phyloP scores from a whole-genome alignment of 2,797 vertebrate genomes.

The Trematomus bernacchii region DNA sequence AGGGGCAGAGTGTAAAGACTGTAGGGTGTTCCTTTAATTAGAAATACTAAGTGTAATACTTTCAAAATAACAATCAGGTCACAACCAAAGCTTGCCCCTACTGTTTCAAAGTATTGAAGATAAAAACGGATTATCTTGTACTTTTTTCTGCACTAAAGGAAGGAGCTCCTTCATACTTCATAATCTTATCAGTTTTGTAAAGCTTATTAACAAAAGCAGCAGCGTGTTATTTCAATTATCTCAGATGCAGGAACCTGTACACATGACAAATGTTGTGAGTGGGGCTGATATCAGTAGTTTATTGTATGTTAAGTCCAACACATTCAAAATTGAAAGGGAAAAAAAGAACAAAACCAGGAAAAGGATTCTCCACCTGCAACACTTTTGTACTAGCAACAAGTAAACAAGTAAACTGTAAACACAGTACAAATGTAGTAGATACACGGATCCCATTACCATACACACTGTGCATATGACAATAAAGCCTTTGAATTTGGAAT shows the following conservation, averaged over 20 bases:
- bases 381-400: slow-evolving; percentile 88
- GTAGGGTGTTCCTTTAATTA: neutral
- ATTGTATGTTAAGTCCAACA: slow-evolving; percentile 97
- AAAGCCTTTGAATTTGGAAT: no score
- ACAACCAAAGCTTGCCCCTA: neutral
- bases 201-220: neutral
- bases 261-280: slow-evolving; percentile 85
- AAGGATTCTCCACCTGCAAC: slow-evolving; percentile 91
- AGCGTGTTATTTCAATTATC: neutral
- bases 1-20: neutral
- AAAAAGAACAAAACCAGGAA: slow-evolving; percentile 6
- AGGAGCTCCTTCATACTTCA: no score
- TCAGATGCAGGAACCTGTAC: slow-evolving; percentile 41
- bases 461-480: no score
- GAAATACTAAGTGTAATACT: neutral
- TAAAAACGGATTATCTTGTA: neutral
- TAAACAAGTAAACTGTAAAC: slow-evolving; percentile 87
- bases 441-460: no score
- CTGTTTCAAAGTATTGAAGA: neutral
- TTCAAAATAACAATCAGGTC: slow-evolving; percentile 10
- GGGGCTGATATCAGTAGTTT: slow-evolving; percentile 99
- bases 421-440: slow-evolving; percentile 78
- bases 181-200: neutral
- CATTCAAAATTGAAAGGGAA: slow-evolving; percentile 92
- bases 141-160: neutral